These are phyloP conservation scores for Neofelis nebulosa DNA, from an alignment of 2,113 vertebrate species.

Conservation along the genomic window DNA sequence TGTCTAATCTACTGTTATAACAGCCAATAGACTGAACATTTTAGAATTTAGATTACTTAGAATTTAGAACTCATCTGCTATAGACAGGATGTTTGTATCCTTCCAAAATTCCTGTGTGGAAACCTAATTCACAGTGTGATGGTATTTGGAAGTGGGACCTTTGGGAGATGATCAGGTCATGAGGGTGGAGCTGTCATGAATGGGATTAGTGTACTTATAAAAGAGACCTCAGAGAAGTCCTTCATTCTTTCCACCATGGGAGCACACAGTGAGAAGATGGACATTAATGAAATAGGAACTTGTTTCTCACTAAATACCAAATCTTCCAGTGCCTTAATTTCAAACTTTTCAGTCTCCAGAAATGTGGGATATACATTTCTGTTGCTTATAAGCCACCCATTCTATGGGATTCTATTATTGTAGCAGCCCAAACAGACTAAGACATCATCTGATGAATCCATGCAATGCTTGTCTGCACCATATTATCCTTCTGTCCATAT, in stretches of 20 bases:
- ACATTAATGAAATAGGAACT: background rate
- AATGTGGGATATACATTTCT: background rate
- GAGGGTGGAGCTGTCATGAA: background rate
- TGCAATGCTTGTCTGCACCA: background rate
- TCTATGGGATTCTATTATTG: background rate
- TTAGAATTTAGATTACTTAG: background rate
- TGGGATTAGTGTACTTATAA: background rate
- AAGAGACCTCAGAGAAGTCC: background rate
- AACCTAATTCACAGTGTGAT: background rate
- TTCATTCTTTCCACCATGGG: background rate
- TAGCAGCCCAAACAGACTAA: background rate
- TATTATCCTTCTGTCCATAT: background rate
- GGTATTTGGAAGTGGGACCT: background rate
- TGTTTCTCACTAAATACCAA: background rate
- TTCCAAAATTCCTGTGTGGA: background rate
- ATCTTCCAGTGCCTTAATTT: background rate
- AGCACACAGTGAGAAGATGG: background rate
- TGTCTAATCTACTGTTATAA: background rate
- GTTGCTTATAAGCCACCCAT: background rate
- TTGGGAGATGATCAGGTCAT: background rate
- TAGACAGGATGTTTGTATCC: background rate
- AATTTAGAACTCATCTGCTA: background rate
- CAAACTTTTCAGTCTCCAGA: background rate
- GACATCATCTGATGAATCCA: background rate
- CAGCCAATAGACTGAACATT: background rate